Evolutionary conservation across 2,113 vertebrate species (phyloP), one percentile per base, ranked within the genome.

Genomic region (Tetraodon nigroviridis): DNA sequence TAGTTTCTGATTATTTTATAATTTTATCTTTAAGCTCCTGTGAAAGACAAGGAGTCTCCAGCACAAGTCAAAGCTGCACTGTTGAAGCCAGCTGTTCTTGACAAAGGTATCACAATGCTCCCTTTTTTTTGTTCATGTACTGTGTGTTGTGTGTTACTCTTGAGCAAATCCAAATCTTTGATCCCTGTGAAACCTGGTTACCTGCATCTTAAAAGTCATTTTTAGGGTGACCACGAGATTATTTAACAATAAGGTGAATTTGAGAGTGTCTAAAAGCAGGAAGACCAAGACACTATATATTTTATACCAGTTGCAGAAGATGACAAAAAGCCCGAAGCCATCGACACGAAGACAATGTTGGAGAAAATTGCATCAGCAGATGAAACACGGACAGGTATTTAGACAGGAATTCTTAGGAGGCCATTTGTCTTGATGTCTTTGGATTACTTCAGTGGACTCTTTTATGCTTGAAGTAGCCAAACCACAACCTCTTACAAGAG

Each of bases 21-120:
- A 50, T 84, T 70, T 80, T 49, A 69, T 83, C 80, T 78, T 51
- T 5, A 86, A 89, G 81, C 69, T 83, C 73, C 77, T 24, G 72
- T 73, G 61, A 78, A 86, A 78, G 78, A 85, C 66, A 83, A 84
- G 73, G 77, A 81, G 58, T 14, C 57, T 2, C 57, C 68, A 40
- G 53, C 72, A 50, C 59, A 77, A 32, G 66, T 55, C 49, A 76
- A 67, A 73, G 72, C 83, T 40, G 37, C 70, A 2, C 13, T 78
- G 48, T 64, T 59, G 64, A 79, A 87, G 73, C 77, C 70, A 57
- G 27, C 57, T 7, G 54, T 76, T 79, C 76, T 69, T 62, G 40
- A 3, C 67, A 69, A 69, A 91, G 88, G 90, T 90, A 89, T 19
- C 29, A 16, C n/a, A 24, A 29, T 53, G 24, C 59, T 7, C 18